Conservation (phyloP, 2,888 invertebrate species). For the Drosophila putrida region DNA sequence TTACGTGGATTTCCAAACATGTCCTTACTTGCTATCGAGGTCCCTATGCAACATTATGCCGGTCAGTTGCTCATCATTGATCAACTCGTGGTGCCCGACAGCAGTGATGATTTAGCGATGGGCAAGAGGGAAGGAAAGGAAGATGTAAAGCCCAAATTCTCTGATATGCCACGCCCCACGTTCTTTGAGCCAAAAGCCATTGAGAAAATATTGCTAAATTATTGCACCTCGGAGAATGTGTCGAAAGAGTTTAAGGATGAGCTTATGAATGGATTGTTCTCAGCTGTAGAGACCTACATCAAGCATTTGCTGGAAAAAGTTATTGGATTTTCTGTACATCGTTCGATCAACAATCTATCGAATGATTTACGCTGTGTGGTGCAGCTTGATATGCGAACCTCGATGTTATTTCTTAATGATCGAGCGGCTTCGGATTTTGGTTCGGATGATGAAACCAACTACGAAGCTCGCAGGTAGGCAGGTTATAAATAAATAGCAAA, state of each 20-base stretch:
- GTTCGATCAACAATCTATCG: conserved; percentile 35
- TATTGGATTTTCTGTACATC: conserved; percentile 52
- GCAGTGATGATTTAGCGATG: background rate
- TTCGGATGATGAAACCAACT: conserved; percentile 54
- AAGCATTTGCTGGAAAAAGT: conserved; percentile 19
- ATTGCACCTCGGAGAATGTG: background rate
- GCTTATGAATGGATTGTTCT: conserved; percentile 41
- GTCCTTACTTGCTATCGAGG: conserved; percentile 6
- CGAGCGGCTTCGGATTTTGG: conserved; percentile 42
- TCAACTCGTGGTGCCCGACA: conserved; percentile 44
- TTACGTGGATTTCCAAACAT: background rate
- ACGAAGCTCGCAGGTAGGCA: conserved; percentile 39
- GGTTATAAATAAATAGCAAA: too few species aligned
- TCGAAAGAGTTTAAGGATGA: conserved; percentile 8
- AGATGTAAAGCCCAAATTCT: conserved; percentile 7
- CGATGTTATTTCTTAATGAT: conserved; percentile 59
- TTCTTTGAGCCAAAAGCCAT: conserved; percentile 47
- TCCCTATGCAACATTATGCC: conserved; percentile 60
- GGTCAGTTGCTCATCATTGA: conserved; percentile 45
- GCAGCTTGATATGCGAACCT: conserved; percentile 38
- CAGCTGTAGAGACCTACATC: conserved; percentile 61
- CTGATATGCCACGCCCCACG: conserved; percentile 34
- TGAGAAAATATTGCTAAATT: conserved; percentile 10
- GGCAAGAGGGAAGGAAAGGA: background rate
- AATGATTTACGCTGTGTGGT: conserved; percentile 41